A percentile compares a stretch with the other conserved stretches of the same genome.
Evolutionary conservation across 1,140 invertebrate genomes (phyloP).

Genomic region (Drosophila prosaltans): DNA sequence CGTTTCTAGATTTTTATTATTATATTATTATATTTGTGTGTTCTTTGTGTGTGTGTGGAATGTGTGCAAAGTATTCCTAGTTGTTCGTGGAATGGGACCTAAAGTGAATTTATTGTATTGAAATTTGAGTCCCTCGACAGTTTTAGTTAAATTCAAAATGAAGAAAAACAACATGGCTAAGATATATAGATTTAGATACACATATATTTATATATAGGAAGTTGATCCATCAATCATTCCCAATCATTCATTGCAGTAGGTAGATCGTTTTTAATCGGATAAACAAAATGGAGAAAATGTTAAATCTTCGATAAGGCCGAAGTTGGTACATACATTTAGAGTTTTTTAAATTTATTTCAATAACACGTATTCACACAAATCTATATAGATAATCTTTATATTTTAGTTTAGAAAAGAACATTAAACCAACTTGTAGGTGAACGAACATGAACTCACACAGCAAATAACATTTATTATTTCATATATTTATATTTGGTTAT

Average conservation of each 20-base stretch:
- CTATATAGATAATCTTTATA: conserved; percentile 23
- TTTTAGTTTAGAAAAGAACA: conserved; percentile 43
- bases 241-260: too few species aligned
- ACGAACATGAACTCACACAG: conserved; percentile 68
- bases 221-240: neutral
- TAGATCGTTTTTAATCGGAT: too few species aligned
- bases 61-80: conserved; percentile 39
- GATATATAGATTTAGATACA: neutral
- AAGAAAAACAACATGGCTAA: neutral
- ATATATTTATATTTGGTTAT: conserved; percentile 27
- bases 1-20: conserved; percentile 42
- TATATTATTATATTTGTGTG: conserved; percentile 8
- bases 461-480: conserved; percentile 63
- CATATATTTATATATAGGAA: neutral
- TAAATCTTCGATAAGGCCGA: conserved; percentile 32
- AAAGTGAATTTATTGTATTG: conserved; percentile 71
- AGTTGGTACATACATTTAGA: conserved; percentile 11
- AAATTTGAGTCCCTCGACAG: conserved; percentile 79
- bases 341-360: neutral
- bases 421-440: conserved; percentile 55
- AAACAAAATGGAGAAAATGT: conserved; percentile 3
- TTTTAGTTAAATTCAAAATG: conserved; percentile 18
- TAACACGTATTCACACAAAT: neutral
- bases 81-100: conserved; percentile 54
- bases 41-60: conserved; percentile 33